Evolutionary conservation across 1,140 invertebrate genomes (phyloP).

Genomic region (Drosophila nikananu): DNA sequence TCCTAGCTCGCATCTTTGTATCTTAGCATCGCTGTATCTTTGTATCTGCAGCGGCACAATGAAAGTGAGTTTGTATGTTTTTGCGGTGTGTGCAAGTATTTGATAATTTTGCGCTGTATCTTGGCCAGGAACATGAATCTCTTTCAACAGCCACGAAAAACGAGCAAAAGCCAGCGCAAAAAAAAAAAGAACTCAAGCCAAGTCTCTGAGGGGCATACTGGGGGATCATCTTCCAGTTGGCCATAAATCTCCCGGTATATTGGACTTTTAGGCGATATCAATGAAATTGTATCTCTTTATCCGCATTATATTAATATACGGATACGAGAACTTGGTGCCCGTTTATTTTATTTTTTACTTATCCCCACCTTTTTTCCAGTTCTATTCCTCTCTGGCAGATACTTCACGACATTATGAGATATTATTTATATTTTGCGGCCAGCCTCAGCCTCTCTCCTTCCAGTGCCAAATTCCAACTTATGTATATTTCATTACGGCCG

Average conservation of each 20-base stretch:
- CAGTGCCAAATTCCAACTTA: conserved; percentile 53
- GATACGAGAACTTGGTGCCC: conserved; percentile 48
- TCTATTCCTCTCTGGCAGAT: conserved; percentile 58
- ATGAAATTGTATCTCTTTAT: conserved; percentile 85
- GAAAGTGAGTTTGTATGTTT: conserved; percentile 43
- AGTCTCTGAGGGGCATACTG: conserved; percentile 25
- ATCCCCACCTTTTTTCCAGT: conserved; percentile 13
- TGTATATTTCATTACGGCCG: conserved; percentile 72
- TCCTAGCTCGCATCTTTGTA: conserved; percentile 56
- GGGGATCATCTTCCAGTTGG: conserved; percentile 71
- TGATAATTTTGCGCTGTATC: conserved; percentile 75
- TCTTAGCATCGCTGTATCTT: conserved; percentile 54
- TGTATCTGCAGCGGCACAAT: conserved; percentile 67
- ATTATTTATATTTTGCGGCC: conserved; percentile 75
- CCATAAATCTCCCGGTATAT: conserved; percentile 83
- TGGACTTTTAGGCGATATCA: conserved; percentile 85
- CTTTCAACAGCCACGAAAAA: conserved; percentile 39
- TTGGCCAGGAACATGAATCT: conserved; percentile 78
- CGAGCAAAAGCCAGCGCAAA: conserved; percentile 9
- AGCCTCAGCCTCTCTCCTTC: not conserved
- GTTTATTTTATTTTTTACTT: not conserved
- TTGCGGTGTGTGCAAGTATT: conserved; percentile 61
- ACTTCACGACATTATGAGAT: conserved; percentile 80
- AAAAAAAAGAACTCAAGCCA: conserved; percentile 33
- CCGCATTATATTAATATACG: conserved; percentile 85